These are phyloP conservation scores for Lethrus apterus DNA, from an alignment of 1,140 invertebrate species.

Conservation along the genomic window DNA sequence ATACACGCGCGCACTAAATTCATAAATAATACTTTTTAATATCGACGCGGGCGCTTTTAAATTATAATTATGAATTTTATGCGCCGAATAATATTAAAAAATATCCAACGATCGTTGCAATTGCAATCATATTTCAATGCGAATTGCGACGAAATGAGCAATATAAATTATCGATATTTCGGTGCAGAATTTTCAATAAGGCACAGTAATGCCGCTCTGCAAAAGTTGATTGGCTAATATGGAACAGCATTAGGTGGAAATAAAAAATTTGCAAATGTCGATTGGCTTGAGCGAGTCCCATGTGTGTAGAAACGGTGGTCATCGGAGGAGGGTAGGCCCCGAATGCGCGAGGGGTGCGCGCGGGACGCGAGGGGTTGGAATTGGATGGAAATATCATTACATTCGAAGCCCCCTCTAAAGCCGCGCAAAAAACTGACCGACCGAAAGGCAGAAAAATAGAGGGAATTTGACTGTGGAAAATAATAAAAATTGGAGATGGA, in stretches of 20 bases:
- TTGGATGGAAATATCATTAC: constrained; percentile 42
- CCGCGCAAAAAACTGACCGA: constrained; percentile 36
- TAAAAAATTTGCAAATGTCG: constrained; percentile 32
- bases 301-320: constrained; percentile 18
- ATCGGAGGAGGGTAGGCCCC: constrained; percentile 1
- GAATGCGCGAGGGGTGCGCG: constrained; percentile 5
- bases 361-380: constrained; percentile 22
- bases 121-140: constrained; percentile 1
- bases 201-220: constrained; percentile 7
- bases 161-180: background rate
- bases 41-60: no score
- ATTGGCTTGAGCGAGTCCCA: constrained; percentile 27
- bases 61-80: constrained; percentile 1
- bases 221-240: constrained; percentile 32
- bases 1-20: no score
- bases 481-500: constrained; percentile 42
- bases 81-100: background rate
- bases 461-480: constrained; percentile 42
- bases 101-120: background rate
- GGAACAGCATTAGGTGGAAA: constrained; percentile 25
- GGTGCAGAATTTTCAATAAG: constrained; percentile 16
- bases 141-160: constrained; percentile 2
- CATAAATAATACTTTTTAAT: no score
- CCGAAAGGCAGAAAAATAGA: constrained; percentile 40
- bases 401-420: constrained; percentile 35